These are phyloP conservation scores for Leptonema lineaticorne DNA, from an alignment of 1,140 invertebrate species.

Conservation along the genomic window DNA sequence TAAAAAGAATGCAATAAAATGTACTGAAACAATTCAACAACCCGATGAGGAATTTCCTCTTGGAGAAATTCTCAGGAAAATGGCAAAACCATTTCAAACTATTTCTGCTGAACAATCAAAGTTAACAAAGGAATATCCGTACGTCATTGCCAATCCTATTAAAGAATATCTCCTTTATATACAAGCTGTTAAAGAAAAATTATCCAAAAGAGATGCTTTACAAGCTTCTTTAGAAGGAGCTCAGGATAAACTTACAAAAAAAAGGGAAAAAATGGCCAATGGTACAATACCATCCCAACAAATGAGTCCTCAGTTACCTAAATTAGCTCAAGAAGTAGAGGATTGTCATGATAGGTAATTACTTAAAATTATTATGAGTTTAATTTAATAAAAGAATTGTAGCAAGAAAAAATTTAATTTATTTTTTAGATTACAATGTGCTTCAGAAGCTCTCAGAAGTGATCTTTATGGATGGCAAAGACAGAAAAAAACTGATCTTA, in stretches of 20 bases:
- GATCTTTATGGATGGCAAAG: conserved; percentile 72
- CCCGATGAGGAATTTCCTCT: conserved; percentile 58
- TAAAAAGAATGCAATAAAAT: conserved; percentile 7
- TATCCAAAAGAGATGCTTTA: conserved; percentile 66
- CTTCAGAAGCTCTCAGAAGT: conserved; percentile 70
- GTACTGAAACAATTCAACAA: conserved; percentile 49
- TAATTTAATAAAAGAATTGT: background rate
- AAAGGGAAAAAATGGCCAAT: conserved; percentile 14
- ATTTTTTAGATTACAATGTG: conserved; percentile 61
- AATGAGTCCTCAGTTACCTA: conserved; percentile 14
- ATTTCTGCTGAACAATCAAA: conserved; percentile 53
- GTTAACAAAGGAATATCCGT: conserved; percentile 52
- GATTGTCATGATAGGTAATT: conserved; percentile 36
- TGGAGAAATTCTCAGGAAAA: conserved; percentile 52
- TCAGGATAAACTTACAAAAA: conserved; percentile 64
- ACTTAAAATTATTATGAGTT: background rate
- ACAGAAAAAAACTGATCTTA: conserved; percentile 69
- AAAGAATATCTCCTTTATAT: conserved; percentile 71
- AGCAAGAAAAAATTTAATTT: background rate
- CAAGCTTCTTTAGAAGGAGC: conserved; percentile 69
- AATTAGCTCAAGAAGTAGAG: conserved; percentile 28
- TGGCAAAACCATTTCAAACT: conserved; percentile 55
- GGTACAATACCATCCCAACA: background rate
- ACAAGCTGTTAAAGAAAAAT: conserved; percentile 68
- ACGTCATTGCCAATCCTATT: conserved; percentile 55